Base-by-base conservation (phyloP, 2,888 invertebrate genomes). In the Heliconius ismenius region DNA sequence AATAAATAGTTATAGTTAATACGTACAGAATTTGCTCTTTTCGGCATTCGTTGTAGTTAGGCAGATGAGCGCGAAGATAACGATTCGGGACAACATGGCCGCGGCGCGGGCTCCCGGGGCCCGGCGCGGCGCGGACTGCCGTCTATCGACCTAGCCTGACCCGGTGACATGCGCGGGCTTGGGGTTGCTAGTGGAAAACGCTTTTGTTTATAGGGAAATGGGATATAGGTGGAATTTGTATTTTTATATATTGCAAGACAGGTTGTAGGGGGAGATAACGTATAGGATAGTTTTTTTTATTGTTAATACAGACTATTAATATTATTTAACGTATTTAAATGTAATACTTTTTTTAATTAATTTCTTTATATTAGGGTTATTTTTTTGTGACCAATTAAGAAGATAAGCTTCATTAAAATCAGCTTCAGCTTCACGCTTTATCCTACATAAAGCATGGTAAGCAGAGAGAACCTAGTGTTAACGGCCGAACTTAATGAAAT, bases 1-100 rank as follows among this genome's bases (percentile, higher is more conserved):
- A 15, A 49, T 74, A 58, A 3, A 54, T 28, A 65, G 54, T 18
- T 60, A n/a, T 49, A 68, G 36, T 49, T 60, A 28, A 28, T 79
- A 94, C 94, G 94, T 87, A 94, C 94, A 94, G 91, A 94, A 94
- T 86, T 94, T 94, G 90, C 94, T 94, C 86, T 94, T 94, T 90
- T 94, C 94, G 78, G 93, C 94, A 86, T 90, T 81, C 83, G 84
- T 84, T 80, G 87, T 83, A 79, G 86, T 84, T 82, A 89, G 87
- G 81, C 91, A 84, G 86, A 85, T 85, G 81, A 88, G 86, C 86
- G 90, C 85, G 83, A 88, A 81, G 79, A 90, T 85, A 77, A 90
- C 81, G 85, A 89, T 91, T 86, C 92, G 91, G 91, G 91, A 89
- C 91, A 86, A 89, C 93, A 92, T 93, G 88, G 85, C 90, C 90